Conservation (phyloP, 2,888 invertebrate species). For the Cryptus armator region DNA sequence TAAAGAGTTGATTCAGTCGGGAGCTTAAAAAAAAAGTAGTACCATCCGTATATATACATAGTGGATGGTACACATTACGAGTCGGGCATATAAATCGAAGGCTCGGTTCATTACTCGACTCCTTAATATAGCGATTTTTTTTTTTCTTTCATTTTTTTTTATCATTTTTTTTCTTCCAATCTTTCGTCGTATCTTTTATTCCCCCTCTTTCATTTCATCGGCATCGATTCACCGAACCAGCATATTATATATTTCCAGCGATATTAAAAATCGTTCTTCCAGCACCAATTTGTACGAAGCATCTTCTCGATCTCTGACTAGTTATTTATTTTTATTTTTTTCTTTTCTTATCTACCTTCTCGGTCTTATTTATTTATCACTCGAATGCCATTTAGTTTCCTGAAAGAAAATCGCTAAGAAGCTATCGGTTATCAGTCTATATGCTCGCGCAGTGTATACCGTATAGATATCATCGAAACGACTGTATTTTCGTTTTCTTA, state of each 20-base stretch:
- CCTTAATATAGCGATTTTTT: not conserved
- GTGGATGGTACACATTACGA: conserved; percentile 12
- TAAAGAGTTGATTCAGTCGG: conserved; percentile 16
- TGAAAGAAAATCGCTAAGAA: not conserved
- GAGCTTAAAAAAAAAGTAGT: not conserved
- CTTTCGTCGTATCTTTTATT: not conserved
- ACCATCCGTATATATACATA: not conserved
- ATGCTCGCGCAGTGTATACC: not conserved
- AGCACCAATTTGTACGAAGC: not conserved
- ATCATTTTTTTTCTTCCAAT: not conserved
- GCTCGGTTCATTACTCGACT: conserved; percentile 1
- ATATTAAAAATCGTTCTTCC: conserved; percentile 26
- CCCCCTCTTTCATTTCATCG: not conserved
- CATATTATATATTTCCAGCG: conserved; percentile 17
- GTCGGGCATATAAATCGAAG: conserved; percentile 7
- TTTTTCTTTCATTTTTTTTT: not conserved
- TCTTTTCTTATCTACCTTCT: not conserved
- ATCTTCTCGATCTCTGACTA: not conserved
- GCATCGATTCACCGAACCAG: not conserved
- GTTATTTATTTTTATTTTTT: not conserved
- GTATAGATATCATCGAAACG: not conserved
- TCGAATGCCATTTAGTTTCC: not conserved
- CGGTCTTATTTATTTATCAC: conserved; percentile 28
- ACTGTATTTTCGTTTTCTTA: conserved; percentile 32
- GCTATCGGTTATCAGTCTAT: not conserved